These are phyloP conservation scores for Trachelus troglodyta DNA, from an alignment of 2,888 invertebrate genomes.

Conservation along the genomic window DNA sequence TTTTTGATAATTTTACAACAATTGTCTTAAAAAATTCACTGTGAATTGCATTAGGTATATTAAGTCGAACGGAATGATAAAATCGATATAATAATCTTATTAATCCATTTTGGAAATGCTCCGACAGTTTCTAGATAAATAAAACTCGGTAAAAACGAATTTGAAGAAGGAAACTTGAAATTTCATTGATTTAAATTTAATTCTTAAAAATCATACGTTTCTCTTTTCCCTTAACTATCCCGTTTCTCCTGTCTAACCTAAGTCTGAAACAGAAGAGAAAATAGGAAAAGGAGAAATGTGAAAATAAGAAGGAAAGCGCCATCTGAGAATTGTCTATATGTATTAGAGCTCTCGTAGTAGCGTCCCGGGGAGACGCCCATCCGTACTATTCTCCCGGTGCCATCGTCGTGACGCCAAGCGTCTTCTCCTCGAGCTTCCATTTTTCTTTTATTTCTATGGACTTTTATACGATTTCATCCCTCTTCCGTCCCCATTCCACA, in stretches of 20 bases:
- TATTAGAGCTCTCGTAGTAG: neutral
- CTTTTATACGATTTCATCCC: slow-evolving; percentile 8
- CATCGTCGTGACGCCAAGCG: neutral
- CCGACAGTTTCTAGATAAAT: neutral
- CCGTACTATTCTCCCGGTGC: neutral
- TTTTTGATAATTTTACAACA: neutral
- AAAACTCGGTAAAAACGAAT: neutral
- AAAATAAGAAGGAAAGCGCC: neutral
- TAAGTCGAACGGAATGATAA: too few species aligned
- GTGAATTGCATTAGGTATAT: too few species aligned
- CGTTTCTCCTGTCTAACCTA: neutral
- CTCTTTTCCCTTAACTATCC: neutral
- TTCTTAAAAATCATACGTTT: neutral
- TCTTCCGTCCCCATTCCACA: neutral
- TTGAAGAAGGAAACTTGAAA: neutral
- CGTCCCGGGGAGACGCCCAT: neutral
- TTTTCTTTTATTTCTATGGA: neutral
- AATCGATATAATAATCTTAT: neutral
- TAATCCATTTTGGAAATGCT: neutral
- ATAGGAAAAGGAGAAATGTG: neutral
- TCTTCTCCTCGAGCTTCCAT: neutral
- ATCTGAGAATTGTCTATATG: neutral
- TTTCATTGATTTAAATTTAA: neutral
- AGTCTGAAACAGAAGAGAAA: neutral
- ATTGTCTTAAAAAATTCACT: neutral